A percentile compares a stretch with the other conserved stretches of the same genome.
Evolutionary conservation across 2,888 invertebrate species (phyloP).

Genomic region (Meghimatium bilineatum): DNA sequence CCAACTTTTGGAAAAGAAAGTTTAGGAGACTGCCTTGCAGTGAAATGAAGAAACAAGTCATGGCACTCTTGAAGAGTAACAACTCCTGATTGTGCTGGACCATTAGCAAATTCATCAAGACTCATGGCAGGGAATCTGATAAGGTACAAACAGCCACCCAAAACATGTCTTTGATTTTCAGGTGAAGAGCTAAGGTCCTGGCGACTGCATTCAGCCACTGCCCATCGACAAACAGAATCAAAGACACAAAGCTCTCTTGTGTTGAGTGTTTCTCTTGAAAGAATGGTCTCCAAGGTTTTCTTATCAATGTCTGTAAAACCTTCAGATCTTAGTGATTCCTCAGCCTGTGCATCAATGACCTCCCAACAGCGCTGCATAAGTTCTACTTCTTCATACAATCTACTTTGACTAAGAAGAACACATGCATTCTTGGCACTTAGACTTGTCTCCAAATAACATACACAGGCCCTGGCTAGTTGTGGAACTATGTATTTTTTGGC

Average conservation of each 20-base stretch:
- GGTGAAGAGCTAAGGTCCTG: slow-evolving; percentile 89
- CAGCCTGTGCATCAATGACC: slow-evolving; percentile 97
- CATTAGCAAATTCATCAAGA: slow-evolving; percentile 94
- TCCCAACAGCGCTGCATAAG: slow-evolving; percentile 86
- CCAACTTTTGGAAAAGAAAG: slow-evolving; percentile 89
- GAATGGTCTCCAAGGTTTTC: slow-evolving; percentile 92
- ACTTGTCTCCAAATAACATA: slow-evolving; percentile 95
- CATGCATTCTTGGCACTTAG: slow-evolving; percentile 97
- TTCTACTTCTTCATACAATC: slow-evolving; percentile 96
- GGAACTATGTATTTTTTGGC: slow-evolving; percentile 98
- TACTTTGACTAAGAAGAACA: slow-evolving; percentile 93
- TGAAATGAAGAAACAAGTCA: slow-evolving; percentile 95
- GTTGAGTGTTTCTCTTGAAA: slow-evolving; percentile 94
- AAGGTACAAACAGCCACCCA: slow-evolving; percentile 86
- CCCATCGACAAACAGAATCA: slow-evolving; percentile 95
- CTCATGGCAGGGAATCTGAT: slow-evolving; percentile 96
- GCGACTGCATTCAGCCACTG: slow-evolving; percentile 90
- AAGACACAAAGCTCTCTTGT: slow-evolving; percentile 90
- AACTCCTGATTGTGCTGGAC: slow-evolving; percentile 94
- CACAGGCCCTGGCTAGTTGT: slow-evolving; percentile 94
- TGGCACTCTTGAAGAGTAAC: slow-evolving; percentile 94
- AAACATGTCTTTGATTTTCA: slow-evolving; percentile 80
- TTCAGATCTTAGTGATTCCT: slow-evolving; percentile 95
- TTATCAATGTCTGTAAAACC: slow-evolving; percentile 97
- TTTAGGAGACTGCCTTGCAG: slow-evolving; percentile 90